Conservation (phyloP, 2,113 vertebrate genomes). For the Hemibagrus wyckioides region DNA sequence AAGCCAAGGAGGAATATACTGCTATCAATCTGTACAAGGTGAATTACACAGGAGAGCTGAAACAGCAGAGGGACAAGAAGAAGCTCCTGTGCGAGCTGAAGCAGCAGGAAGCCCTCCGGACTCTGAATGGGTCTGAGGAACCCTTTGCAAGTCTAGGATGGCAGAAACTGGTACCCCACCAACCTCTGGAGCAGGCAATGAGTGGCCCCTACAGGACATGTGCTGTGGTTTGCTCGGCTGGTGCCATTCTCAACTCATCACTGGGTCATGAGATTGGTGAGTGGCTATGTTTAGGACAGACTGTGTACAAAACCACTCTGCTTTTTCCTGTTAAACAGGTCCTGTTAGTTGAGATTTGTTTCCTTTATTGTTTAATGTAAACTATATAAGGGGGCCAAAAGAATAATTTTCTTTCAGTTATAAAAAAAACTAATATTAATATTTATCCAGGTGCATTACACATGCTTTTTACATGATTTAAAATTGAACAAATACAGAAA, state of each 20-base stretch:
- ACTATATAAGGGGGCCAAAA: neutral
- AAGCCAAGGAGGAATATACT: slow-evolving; percentile 76
- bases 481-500: neutral
- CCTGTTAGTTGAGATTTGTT: neutral
- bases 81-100: slow-evolving; percentile 80
- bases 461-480: neutral
- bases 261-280: slow-evolving; percentile 85
- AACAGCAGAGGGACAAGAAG: slow-evolving; percentile 54
- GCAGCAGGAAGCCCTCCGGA: slow-evolving; percentile 70
- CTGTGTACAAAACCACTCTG: neutral
- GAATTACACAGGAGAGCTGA: slow-evolving; percentile 70
- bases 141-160: slow-evolving; percentile 81
- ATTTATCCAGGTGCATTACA: neutral
- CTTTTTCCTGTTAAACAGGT: neutral
- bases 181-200: slow-evolving; percentile 73
- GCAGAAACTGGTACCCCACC: slow-evolving; percentile 74
- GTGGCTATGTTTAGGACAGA: slow-evolving; percentile 52
- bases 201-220: slow-evolving; percentile 74
- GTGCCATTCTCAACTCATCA: slow-evolving; percentile 84
- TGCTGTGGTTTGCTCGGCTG: slow-evolving; percentile 86
- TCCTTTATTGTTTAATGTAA: neutral
- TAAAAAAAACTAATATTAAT: neutral
- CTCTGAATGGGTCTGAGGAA: slow-evolving; percentile 80
- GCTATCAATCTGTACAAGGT: slow-evolving; percentile 80
- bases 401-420: neutral